Evolutionary conservation across 2,797 vertebrate genomes (phyloP).

Genomic region (Enteromius trimaculatus): DNA sequence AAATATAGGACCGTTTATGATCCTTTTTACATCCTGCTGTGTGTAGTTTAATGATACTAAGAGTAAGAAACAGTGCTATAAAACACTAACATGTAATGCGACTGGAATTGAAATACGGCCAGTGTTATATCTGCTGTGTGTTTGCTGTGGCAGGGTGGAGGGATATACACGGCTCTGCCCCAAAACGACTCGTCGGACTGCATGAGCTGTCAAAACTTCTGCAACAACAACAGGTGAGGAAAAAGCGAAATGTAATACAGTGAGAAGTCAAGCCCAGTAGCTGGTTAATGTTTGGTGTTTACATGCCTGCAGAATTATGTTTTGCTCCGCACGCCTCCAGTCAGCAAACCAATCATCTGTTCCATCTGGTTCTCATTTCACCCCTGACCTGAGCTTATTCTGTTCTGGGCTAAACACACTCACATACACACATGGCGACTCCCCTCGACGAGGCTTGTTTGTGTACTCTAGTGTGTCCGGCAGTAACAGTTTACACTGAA

Average conservation of each 20-base stretch:
- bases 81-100: background rate
- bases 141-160: slow-evolving; percentile 80
- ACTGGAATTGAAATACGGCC: background rate
- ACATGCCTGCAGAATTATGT: slow-evolving; percentile 40
- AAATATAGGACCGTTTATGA: background rate
- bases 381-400: slow-evolving; percentile 43
- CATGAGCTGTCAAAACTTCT: slow-evolving; percentile 90
- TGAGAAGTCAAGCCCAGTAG: slow-evolving; percentile 36
- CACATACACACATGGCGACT: slow-evolving; percentile 28
- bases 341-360: slow-evolving; percentile 35
- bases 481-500: slow-evolving; percentile 81
- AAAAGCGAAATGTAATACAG: slow-evolving; percentile 4
- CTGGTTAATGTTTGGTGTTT: slow-evolving; percentile 34
- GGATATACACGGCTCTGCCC: slow-evolving; percentile 83
- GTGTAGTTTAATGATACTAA: background rate
- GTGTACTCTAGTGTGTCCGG: slow-evolving; percentile 75
- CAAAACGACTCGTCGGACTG: slow-evolving; percentile 86
- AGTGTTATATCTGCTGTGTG: slow-evolving; percentile 63
- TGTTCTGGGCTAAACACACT: slow-evolving; percentile 36
- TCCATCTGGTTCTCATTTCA: slow-evolving; percentile 49
- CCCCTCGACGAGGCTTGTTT: slow-evolving; percentile 70
- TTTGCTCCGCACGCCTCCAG: slow-evolving; percentile 38
- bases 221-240: slow-evolving; percentile 94
- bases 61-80: background rate
- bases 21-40: background rate